These are phyloP conservation scores for Apomyelois bistriatella DNA, from an alignment of 2,888 invertebrate species.

Conservation along the genomic window DNA sequence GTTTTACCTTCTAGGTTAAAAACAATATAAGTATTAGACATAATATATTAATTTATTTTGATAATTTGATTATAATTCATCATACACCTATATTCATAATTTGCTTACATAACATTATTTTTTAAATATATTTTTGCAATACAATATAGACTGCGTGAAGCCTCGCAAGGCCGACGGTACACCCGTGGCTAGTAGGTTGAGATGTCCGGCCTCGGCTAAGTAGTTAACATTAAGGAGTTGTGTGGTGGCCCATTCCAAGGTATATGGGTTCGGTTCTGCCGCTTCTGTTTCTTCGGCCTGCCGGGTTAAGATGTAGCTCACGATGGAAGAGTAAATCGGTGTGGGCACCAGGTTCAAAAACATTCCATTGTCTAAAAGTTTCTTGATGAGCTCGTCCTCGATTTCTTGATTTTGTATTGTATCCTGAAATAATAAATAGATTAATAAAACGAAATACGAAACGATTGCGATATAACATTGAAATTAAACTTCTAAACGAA, in stretches of 20 bases:
- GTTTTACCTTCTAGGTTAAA: background rate
- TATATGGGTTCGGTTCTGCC: slow-evolving; percentile 35
- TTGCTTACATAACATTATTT: slow-evolving; percentile 16
- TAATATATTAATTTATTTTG: slow-evolving; percentile 3
- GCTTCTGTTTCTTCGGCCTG: slow-evolving; percentile 23
- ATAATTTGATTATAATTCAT: background rate
- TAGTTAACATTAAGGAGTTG: slow-evolving; percentile 49
- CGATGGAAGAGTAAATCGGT: slow-evolving; percentile 47
- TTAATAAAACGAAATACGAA: slow-evolving; percentile 1
- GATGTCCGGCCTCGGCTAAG: slow-evolving; percentile 62
- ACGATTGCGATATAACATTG: too few species aligned
- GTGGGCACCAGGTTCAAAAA: slow-evolving; percentile 57
- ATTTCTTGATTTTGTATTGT: slow-evolving; percentile 40
- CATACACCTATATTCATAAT: background rate
- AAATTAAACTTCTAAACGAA: too few species aligned
- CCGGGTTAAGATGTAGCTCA: slow-evolving; percentile 47
- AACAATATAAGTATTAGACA: background rate
- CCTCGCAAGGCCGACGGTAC: slow-evolving; percentile 55
- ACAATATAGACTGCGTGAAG: slow-evolving; percentile 57
- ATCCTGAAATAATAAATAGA: slow-evolving; percentile 39
- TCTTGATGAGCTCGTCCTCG: slow-evolving; percentile 57
- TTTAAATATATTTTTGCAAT: slow-evolving; percentile 42
- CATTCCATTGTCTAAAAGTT: slow-evolving; percentile 56
- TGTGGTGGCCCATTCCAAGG: slow-evolving; percentile 47
- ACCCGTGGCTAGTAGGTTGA: slow-evolving; percentile 46